Evolutionary conservation across 64 coral and sea anemone species (phyloP).

Genomic region (Anthopleura sola): DNA sequence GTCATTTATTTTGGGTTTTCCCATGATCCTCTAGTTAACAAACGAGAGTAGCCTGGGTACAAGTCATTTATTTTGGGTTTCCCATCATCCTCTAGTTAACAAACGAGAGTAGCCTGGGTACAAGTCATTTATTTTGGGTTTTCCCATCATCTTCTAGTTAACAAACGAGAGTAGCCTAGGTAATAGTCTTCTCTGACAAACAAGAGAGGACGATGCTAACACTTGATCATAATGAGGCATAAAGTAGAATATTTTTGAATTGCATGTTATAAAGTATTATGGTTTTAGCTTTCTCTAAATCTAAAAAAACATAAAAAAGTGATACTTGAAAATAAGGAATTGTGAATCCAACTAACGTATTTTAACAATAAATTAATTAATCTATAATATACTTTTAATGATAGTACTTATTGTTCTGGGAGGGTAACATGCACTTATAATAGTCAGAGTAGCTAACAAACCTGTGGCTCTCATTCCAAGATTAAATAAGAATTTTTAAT

Average conservation of each 20-base stretch:
- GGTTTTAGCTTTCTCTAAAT: background rate
- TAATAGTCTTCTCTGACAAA: background rate
- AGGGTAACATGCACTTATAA: no score
- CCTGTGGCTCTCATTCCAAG: no score
- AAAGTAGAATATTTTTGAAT: background rate
- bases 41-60: background rate
- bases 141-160: background rate
- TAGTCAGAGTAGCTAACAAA: no score
- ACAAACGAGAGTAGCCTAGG: background rate
- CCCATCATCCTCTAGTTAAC: background rate
- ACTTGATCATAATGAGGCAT: no score
- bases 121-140: background rate
- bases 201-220: background rate
- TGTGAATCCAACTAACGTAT: background rate
- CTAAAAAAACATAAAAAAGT: background rate
- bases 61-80: background rate
- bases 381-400: background rate
- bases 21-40: background rate
- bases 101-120: background rate
- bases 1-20: background rate
- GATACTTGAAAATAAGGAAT: background rate
- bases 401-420: no score
- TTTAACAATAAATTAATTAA: conserved; percentile 4
- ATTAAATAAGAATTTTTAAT: no score
- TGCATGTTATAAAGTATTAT: background rate